These are phyloP conservation scores for Carcharodon carcharias DNA, from an alignment of 2,797 vertebrate species.

Conservation along the genomic window DNA sequence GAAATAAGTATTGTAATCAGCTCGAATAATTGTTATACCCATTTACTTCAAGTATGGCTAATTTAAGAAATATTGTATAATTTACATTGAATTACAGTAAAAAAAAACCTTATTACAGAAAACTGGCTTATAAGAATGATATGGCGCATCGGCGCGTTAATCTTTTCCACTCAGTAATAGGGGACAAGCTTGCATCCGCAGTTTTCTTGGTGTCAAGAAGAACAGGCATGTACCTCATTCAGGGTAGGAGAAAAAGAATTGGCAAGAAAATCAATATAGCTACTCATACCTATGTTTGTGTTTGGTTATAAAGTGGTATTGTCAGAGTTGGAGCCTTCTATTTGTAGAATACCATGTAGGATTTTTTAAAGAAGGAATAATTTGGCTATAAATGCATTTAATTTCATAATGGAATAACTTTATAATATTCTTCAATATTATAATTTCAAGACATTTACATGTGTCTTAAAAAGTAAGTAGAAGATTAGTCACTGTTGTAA, in stretches of 20 bases:
- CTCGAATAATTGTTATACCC: not conserved
- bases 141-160: not conserved
- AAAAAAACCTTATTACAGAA: not conserved
- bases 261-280: not conserved
- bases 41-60: not conserved
- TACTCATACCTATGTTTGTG: not conserved
- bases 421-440: too few relatives aligned
- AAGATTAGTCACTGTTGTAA: not conserved
- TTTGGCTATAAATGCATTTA: not conserved
- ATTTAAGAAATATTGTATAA: not conserved
- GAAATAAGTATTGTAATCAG: not conserved
- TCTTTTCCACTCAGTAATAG: not conserved
- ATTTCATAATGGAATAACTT: not conserved
- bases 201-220: not conserved
- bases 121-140: not conserved
- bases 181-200: not conserved
- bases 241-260: not conserved
- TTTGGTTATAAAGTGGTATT: not conserved
- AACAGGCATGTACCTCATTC: not conserved
- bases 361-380: not conserved
- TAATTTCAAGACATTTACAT: not conserved
- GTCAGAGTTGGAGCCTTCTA: not conserved
- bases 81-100: not conserved
- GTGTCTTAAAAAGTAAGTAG: not conserved
- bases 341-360: not conserved